A percentile compares a stretch with the other conserved stretches of the same genome.
Conservation (phyloP, 2,113 vertebrate genomes). For the Cyphomyrus discorhynchus region DNA sequence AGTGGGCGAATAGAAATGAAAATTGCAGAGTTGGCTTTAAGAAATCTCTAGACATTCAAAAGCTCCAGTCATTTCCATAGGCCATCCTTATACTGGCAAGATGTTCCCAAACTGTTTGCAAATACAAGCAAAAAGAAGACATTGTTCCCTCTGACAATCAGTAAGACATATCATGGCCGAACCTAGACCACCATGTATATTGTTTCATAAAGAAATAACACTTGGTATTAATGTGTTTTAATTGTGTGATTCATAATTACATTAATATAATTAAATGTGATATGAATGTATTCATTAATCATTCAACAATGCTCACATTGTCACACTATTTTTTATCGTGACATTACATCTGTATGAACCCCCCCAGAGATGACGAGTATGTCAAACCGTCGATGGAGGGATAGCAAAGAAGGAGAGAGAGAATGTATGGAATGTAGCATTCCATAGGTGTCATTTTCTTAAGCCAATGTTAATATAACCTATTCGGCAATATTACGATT, state of each 20-base stretch:
- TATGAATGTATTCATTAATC: background rate
- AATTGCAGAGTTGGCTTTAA: background rate
- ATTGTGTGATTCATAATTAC: too few species aligned
- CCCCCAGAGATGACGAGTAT: background rate
- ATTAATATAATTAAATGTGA: too few species aligned
- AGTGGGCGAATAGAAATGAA: background rate
- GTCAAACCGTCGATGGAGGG: background rate
- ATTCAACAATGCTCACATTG: background rate
- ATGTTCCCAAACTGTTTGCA: background rate
- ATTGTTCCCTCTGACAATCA: background rate
- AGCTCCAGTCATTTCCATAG: background rate
- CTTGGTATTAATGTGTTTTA: background rate
- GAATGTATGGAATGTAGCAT: background rate
- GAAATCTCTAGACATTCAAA: background rate
- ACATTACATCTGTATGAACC: background rate
- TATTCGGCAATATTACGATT: background rate
- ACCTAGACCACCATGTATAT: background rate
- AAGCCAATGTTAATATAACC: background rate
- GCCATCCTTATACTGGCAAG: background rate
- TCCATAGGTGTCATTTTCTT: background rate
- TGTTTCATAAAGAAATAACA: background rate
- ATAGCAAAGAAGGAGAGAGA: background rate
- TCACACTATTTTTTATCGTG: background rate
- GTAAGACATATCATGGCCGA: background rate
- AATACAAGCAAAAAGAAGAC: background rate